Percentiles rank a stretch among this genome's conserved stretches.
These are phyloP conservation scores for Dendropsophus ebraccatus DNA, from an alignment of 2,113 vertebrate genomes.

Conservation along the genomic window DNA sequence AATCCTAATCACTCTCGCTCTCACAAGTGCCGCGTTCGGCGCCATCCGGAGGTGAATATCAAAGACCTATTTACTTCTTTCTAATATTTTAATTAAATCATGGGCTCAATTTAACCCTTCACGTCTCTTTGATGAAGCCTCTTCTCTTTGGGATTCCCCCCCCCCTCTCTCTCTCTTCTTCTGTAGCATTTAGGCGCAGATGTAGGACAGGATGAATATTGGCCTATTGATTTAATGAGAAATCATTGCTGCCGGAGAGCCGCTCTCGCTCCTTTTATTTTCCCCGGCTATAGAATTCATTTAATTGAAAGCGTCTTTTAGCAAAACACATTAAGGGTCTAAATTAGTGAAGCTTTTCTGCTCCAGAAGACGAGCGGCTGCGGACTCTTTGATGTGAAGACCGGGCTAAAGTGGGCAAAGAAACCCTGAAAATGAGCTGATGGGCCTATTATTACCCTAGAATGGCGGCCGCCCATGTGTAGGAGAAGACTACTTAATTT, in stretches of 20 bases:
- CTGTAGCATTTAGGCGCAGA: slow-evolving; percentile 95
- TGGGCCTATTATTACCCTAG: slow-evolving; percentile 88
- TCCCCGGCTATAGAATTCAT: slow-evolving; percentile 92
- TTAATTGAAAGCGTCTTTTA: slow-evolving; percentile 99
- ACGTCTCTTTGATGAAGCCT: slow-evolving; percentile 89
- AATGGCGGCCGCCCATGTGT: slow-evolving; percentile 91
- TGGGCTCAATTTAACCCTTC: slow-evolving; percentile 99
- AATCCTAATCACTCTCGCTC: slow-evolving; percentile 82
- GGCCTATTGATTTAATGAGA: slow-evolving; percentile 95
- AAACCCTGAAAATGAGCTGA: slow-evolving; percentile 98
- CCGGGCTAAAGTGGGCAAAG: slow-evolving; percentile 81
- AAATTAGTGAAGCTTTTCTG: slow-evolving; percentile 97
- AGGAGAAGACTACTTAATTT: slow-evolving; percentile 95
- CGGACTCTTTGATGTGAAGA: slow-evolving; percentile 92
- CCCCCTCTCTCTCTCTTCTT: slow-evolving; percentile 60
- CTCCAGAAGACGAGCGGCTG: slow-evolving; percentile 82
- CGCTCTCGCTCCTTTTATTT: slow-evolving; percentile 85
- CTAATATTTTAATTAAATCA: slow-evolving; percentile 99
- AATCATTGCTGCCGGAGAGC: slow-evolving; percentile 83
- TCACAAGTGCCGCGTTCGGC: slow-evolving; percentile 89
- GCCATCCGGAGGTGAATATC: slow-evolving; percentile 95
- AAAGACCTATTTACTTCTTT: slow-evolving; percentile 96
- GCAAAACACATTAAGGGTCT: slow-evolving; percentile 89
- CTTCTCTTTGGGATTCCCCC: no score
- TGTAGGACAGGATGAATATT: slow-evolving; percentile 89